Conservation (phyloP, 2,113 vertebrate species). For the Tachuris rubrigastra region DNA sequence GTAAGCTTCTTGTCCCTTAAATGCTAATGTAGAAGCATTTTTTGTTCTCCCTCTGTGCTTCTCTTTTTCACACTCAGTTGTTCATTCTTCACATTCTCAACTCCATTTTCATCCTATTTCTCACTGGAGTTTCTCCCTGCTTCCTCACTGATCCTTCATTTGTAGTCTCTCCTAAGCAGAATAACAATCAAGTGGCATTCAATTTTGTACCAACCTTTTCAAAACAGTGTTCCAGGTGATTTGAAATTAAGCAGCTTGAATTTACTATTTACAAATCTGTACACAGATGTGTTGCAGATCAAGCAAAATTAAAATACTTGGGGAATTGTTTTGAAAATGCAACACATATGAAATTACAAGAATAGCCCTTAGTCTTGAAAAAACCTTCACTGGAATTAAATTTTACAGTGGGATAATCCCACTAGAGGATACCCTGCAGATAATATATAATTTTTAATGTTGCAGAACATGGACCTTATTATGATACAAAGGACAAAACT, state of each 20-base stretch:
- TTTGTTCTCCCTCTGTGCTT: not conserved
- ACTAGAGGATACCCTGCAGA: not conserved
- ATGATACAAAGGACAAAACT: not conserved
- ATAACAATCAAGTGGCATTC: slow-evolving; percentile 1
- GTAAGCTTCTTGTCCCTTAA: not conserved
- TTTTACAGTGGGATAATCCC: not conserved
- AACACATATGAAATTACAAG: not conserved
- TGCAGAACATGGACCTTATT: not conserved
- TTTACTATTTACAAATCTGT: not conserved
- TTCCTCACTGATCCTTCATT: not conserved
- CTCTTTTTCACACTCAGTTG: not conserved
- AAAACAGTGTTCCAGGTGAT: not conserved
- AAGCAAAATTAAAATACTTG: not conserved
- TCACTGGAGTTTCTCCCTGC: not conserved
- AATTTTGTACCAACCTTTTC: not conserved
- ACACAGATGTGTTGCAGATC: not conserved
- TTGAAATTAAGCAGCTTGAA: not conserved
- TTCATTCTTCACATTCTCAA: not conserved
- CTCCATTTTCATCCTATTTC: not conserved
- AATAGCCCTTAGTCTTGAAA: not conserved
- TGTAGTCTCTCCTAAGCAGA: not conserved
- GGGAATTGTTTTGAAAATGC: not conserved
- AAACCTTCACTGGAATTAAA: not conserved
- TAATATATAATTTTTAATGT: not conserved
- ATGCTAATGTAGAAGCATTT: not conserved